Evolutionary conservation across 92 coral and sea anemone genomes (phyloP).

Genomic region (Pocillopora grandis): DNA sequence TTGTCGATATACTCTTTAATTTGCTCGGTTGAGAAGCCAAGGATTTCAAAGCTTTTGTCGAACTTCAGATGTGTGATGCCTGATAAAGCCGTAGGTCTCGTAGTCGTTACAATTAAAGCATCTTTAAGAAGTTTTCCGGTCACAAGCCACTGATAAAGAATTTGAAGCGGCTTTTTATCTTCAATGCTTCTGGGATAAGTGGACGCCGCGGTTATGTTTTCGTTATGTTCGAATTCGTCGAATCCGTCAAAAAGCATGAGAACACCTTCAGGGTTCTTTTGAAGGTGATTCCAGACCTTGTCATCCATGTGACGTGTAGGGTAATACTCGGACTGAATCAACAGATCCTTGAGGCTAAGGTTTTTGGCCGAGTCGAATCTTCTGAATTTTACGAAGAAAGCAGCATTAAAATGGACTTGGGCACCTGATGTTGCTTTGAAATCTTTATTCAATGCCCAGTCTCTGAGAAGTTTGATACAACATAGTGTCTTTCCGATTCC

Average conservation of each 20-base stretch:
- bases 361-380: not conserved
- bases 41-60: not conserved
- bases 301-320: not conserved
- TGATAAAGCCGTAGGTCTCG: not conserved
- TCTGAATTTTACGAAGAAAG: constrained; percentile 28
- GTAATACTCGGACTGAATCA: not conserved
- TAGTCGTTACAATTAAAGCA: not conserved
- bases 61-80: not conserved
- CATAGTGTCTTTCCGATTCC: too few species aligned
- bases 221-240: not conserved
- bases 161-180: not conserved
- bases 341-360: constrained; percentile 30
- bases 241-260: too few species aligned
- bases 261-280: constrained; percentile 23
- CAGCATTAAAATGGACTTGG: not conserved
- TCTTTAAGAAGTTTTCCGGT: not conserved
- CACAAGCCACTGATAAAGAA: not conserved
- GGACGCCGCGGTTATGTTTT: too few species aligned
- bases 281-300: constrained; percentile 15
- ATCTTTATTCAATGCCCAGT: constrained; percentile 31
- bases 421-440: not conserved
- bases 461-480: constrained; percentile 41
- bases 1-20: too few species aligned
- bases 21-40: too few species aligned
- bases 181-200: not conserved